Conservation (phyloP, 92 coral and sea anemone species). For the Palythoa grandiflora region DNA sequence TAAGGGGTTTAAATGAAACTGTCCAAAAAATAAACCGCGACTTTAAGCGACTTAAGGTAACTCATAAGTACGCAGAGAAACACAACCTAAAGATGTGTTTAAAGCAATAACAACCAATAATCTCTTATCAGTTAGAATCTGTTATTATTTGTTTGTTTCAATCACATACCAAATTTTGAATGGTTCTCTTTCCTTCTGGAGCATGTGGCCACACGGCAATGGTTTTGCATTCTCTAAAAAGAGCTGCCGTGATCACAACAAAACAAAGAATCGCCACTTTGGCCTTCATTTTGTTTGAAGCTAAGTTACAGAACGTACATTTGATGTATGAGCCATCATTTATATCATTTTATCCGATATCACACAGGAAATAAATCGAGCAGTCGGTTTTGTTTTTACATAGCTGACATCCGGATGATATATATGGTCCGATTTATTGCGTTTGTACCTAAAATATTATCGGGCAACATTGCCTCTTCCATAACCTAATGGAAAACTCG, state of each 20-base stretch:
- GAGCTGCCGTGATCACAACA: neutral
- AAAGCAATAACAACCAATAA: neutral
- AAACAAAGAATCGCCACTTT: neutral
- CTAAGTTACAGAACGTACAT: neutral
- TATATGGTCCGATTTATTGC: neutral
- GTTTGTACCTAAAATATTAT: neutral
- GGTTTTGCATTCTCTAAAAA: neutral
- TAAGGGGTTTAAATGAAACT: too few species aligned
- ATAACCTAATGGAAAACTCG: neutral
- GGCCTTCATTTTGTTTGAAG: neutral
- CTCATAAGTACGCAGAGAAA: too few species aligned
- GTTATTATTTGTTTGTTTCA: neutral
- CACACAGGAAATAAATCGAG: neutral
- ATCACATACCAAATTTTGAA: neutral
- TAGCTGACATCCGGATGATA: neutral
- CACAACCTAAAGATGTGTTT: neutral
- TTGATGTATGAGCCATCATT: neutral
- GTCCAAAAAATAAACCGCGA: too few species aligned
- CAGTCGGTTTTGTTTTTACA: neutral
- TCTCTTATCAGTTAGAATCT: neutral
- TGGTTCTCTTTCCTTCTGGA: neutral
- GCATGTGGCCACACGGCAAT: neutral
- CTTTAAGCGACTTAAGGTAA: too few species aligned
- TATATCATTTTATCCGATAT: neutral
- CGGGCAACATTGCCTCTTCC: neutral